Evolutionary conservation across 1,140 invertebrate species (phyloP).

Genomic region (Euwallacea similis): DNA sequence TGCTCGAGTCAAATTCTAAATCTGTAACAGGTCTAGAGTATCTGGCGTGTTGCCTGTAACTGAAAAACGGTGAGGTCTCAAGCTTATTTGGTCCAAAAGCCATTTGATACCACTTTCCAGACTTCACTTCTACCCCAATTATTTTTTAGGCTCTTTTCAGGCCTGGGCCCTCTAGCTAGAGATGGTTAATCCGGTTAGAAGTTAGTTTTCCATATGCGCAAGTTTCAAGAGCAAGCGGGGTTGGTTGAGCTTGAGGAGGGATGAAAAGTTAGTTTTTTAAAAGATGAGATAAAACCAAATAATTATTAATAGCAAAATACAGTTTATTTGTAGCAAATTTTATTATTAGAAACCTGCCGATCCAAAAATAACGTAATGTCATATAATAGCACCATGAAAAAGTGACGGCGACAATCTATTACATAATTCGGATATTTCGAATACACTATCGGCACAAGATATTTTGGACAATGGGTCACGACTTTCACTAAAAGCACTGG

Average conservation of each 20-base stretch:
- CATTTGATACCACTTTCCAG: conserved; percentile 32
- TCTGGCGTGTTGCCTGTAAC: conserved; percentile 51
- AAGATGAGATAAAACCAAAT: neutral
- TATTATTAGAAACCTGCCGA: conserved; percentile 47
- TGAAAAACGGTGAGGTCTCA: conserved; percentile 44
- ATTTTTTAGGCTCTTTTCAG: neutral
- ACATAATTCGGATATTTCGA: conserved; percentile 41
- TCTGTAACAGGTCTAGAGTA: conserved; percentile 50
- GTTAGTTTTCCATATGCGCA: no score
- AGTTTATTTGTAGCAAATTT: conserved; percentile 46
- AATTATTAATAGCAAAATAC: conserved; percentile 43
- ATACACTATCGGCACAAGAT: conserved; percentile 20
- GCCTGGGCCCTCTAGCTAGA: conserved; percentile 9
- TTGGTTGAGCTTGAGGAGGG: no score
- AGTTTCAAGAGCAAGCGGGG: no score
- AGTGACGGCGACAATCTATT: conserved; percentile 42
- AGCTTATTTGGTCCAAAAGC: conserved; percentile 41
- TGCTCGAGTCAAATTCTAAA: conserved; percentile 46
- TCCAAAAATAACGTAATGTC: conserved; percentile 48
- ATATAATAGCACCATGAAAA: conserved; percentile 42
- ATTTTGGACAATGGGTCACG: conserved; percentile 18
- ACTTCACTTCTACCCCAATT: conserved; percentile 34
- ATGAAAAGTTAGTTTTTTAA: no score
- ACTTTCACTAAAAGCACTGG: conserved; percentile 26
- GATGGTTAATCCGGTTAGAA: no score